Base-by-base conservation (phyloP, 2,888 invertebrate species). In the Alentia gelatinosa region DNA sequence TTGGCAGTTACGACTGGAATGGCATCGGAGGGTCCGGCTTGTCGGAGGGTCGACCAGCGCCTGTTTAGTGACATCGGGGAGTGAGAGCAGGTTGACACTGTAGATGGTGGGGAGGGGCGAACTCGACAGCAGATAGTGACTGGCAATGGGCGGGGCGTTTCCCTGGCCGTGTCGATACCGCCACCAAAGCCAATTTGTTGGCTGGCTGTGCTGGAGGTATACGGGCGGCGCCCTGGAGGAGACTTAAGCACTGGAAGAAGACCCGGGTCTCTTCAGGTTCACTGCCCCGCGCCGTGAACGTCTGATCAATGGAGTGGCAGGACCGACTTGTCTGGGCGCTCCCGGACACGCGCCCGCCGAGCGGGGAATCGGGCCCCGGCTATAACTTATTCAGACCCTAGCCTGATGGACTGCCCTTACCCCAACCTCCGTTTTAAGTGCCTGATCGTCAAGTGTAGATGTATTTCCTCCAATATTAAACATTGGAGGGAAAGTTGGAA, bases 151-250 rank as follows among this genome's bases (percentile, higher is more conserved):
- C 23, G 79, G 79, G 37, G 37, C 37, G 37, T 37, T 19, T 19
- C 79, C 39, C 39, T n/a, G n/a, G 79, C 9, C 79, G 39, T 79
- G 79, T 35, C 79, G 39, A 79, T 79, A 39, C 79, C 12, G 39
- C 79, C 39, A 79, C 39, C 1, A 79, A 39, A 79, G 79, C 79
- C 79, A 79, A 79, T 79, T 79, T 79, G 79, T 79, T 79, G 79
- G 79, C 79, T 68, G 68, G 39, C 79, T 35, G 39, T 39, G 37
- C 74, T 79, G 79, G 79, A 23, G 15, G 39, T 35, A 39, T 35
- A 12, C 12, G 39, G 79, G 79, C 19, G 79, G 35, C 35, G 37
- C 35, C 39, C 37, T 15, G 79, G 23, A 35, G 37, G 79, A 39
- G 79, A 39, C 19, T 12, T 79, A 79, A 79, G 79, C 39, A 37